These are phyloP conservation scores for Apocheima hispidaria DNA, from an alignment of 2,888 invertebrate species.

Conservation along the genomic window DNA sequence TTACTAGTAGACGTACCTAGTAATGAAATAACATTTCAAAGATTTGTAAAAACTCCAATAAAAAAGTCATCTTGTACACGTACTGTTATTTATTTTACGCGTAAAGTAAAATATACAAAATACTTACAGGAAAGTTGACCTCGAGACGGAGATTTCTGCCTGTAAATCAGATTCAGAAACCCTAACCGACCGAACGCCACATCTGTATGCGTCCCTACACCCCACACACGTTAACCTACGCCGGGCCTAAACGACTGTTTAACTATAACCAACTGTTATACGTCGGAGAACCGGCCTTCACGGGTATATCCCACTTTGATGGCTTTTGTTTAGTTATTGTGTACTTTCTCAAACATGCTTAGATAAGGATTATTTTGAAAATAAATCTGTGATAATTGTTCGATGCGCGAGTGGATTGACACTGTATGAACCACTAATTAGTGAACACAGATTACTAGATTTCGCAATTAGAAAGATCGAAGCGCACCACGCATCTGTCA, in stretches of 20 bases:
- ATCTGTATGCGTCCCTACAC: conserved; percentile 17
- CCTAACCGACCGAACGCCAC: neutral
- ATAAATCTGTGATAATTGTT: too few species aligned
- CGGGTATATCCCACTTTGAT: conserved; percentile 1
- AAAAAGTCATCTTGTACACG: neutral
- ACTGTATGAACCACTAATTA: neutral
- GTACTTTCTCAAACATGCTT: neutral
- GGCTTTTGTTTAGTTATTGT: neutral
- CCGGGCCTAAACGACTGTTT: conserved; percentile 19
- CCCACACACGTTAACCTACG: conserved; percentile 16
- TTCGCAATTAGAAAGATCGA: too few species aligned
- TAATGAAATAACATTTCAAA: too few species aligned
- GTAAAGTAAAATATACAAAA: conserved; percentile 4
- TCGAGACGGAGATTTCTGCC: neutral
- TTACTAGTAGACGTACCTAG: too few species aligned
- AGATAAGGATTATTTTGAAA: neutral
- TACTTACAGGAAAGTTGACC: neutral
- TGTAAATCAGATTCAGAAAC: conserved; percentile 6
- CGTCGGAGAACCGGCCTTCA: neutral
- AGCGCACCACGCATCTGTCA: too few species aligned
- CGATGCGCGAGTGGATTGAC: too few species aligned
- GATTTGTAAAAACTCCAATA: too few species aligned
- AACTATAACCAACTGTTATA: conserved; percentile 18
- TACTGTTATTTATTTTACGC: neutral
- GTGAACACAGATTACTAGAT: too few species aligned